Evolutionary conservation across 2,888 invertebrate genomes (phyloP).

Genomic region (Dorcus hopei): DNA sequence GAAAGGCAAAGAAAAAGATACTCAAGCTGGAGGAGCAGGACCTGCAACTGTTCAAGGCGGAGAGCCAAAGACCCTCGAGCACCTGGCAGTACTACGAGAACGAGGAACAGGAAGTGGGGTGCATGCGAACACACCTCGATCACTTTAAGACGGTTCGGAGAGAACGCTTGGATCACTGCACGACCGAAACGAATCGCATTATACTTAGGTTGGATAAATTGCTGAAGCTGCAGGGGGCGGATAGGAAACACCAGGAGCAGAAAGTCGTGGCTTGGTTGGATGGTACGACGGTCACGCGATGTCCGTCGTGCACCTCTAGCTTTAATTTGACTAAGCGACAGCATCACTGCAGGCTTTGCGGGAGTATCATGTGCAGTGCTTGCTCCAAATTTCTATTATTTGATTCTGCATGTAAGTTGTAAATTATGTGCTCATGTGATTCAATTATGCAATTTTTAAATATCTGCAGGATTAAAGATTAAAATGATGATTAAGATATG

Average conservation of each 20-base stretch:
- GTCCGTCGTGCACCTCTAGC: constrained; percentile 85
- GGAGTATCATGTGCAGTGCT: constrained; percentile 87
- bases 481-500: too few species aligned
- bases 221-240: constrained; percentile 68
- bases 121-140: constrained; percentile 64
- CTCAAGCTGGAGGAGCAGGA: constrained; percentile 70
- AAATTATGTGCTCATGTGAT: not conserved
- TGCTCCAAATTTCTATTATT: constrained; percentile 85
- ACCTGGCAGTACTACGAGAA: constrained; percentile 47
- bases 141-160: constrained; percentile 70
- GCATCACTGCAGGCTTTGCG: constrained; percentile 95
- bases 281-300: constrained; percentile 83
- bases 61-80: not conserved
- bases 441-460: not conserved
- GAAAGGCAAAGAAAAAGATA: constrained; percentile 88
- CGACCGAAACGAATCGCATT: constrained; percentile 92
- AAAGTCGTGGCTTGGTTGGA: constrained; percentile 89
- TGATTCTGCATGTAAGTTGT: constrained; percentile 69
- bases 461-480: not conserved
- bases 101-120: constrained; percentile 66
- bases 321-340: constrained; percentile 86
- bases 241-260: constrained; percentile 71
- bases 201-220: constrained; percentile 91
- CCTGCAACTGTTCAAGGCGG: constrained; percentile 58
- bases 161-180: constrained; percentile 77